Base-by-base conservation (phyloP, 2,888 invertebrate genomes). In the Drosophila robusta region DNA sequence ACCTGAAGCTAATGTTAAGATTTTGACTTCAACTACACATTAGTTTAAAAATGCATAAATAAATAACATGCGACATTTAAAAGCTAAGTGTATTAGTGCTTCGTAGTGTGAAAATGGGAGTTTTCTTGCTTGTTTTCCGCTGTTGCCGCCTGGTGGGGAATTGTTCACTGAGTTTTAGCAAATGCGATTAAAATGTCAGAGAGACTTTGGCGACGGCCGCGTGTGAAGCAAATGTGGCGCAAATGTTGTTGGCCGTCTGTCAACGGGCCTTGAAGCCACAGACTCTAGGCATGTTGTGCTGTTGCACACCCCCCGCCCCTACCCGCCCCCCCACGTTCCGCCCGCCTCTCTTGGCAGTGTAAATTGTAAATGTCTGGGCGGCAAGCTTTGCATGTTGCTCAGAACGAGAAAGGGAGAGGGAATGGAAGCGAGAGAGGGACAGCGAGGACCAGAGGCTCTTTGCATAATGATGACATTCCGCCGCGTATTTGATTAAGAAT, bases 161-260 rank as follows among this genome's bases (percentile, higher is more conserved):
- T 90, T 91, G 91, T 81, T 91, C 90, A 91, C 73, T 91, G 90
- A 89, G 89, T 90, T 89, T 91, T 79, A 90, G 91, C 90, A 90
- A 90, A 90, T 91, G 90, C 90, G 90, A 90, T 90, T 90, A 90
- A 91, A 90, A 90, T 91, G 91, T 91, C 91, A 82, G 68, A 56
- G 66, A 80, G 89, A 85, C 90, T 88, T 90, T 88, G 77, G 74
- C 58, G 87, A 81, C 79, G 78, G 77, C 76, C 64, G 70, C 77
- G 81, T 78, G 89, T 83, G 81, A 83, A 84, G 86, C 69, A 83
- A 83, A 83, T 83, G 83, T 76, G 80, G 78, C 82, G 76, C 78
- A 84, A 78, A 80, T 82, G 89, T 78, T 90, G 80, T 80, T 78
- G 75, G 81, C 82, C 81, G 81, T 78, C 86, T 79, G 74, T 82